A percentile compares a stretch with the other conserved stretches of the same genome.
Conservation (phyloP, 2,113 vertebrate species). For the Sterrhoptilus dennistouni region DNA sequence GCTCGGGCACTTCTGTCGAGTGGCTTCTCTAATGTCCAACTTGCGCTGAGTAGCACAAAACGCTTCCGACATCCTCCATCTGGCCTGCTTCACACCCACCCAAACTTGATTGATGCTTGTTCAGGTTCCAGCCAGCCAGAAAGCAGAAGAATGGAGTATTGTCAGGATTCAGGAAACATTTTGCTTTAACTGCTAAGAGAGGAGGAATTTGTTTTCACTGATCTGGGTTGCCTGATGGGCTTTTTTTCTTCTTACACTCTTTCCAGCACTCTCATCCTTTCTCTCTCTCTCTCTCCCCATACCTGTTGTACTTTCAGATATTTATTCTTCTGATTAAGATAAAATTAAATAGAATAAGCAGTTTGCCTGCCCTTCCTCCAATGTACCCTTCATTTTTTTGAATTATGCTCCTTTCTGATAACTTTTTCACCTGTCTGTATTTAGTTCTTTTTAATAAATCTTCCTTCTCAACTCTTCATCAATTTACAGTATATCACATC, state of each 20-base stretch:
- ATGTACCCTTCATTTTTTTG: neutral
- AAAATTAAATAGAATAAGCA: neutral
- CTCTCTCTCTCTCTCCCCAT: neutral
- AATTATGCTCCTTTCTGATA: neutral
- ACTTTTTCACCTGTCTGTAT: neutral
- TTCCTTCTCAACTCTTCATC: neutral
- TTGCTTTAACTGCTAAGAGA: neutral
- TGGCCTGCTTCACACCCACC: neutral
- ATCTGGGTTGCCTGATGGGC: neutral
- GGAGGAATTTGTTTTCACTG: conserved; percentile 1
- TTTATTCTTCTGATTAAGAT: neutral
- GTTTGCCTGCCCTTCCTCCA: neutral
- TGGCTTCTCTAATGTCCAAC: neutral
- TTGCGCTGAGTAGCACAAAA: neutral
- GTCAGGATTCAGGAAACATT: conserved; percentile 14
- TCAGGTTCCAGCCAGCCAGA: neutral
- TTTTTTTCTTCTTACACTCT: neutral
- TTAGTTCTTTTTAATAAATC: neutral
- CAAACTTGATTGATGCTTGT: neutral
- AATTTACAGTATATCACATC: neutral
- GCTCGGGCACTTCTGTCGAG: neutral
- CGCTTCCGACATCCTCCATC: neutral
- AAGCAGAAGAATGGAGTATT: neutral
- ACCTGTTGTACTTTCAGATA: neutral
- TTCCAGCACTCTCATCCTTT: neutral